Conservation (phyloP, 2,113 vertebrate species). For the Oxyura jamaicensis region DNA sequence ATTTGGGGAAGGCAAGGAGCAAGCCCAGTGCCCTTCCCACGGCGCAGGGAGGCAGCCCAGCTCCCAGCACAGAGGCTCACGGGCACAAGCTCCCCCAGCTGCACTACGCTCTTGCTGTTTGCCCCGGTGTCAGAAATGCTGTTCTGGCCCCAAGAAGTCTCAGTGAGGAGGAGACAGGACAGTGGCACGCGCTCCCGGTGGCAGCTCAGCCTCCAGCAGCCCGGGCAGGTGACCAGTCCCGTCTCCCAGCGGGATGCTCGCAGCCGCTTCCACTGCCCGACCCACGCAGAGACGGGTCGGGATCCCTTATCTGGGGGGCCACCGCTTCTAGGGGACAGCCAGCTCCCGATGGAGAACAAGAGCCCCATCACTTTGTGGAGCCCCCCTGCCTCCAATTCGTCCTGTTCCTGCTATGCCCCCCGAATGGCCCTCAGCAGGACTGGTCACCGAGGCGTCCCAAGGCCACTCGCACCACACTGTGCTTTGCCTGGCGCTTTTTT, state of each 20-base stretch:
- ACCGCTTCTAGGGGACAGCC: background rate
- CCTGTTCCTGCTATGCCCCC: background rate
- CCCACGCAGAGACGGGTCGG: accelerated
- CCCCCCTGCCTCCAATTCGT: background rate
- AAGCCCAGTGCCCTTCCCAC: no score
- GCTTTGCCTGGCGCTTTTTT: background rate
- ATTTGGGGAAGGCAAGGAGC: background rate
- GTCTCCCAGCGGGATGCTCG: accelerated
- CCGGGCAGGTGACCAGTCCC: background rate
- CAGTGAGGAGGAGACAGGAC: no score
- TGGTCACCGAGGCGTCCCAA: background rate
- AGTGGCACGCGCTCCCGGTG: no score
- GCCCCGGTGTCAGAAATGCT: background rate
- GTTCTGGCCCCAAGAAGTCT: accelerated
- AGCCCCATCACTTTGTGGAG: background rate
- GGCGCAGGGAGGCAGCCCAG: no score
- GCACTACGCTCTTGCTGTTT: background rate
- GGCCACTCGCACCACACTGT: background rate
- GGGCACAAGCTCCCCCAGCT: background rate
- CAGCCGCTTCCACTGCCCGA: background rate
- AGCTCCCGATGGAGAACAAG: background rate
- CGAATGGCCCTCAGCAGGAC: background rate
- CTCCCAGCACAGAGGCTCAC: background rate
- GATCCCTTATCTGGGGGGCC: accelerated
- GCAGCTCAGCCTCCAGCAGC: background rate